Percentiles rank a stretch among this genome's conserved stretches.
Evolutionary conservation across 2,113 vertebrate genomes (phyloP).

Genomic region (Felis chaus): DNA sequence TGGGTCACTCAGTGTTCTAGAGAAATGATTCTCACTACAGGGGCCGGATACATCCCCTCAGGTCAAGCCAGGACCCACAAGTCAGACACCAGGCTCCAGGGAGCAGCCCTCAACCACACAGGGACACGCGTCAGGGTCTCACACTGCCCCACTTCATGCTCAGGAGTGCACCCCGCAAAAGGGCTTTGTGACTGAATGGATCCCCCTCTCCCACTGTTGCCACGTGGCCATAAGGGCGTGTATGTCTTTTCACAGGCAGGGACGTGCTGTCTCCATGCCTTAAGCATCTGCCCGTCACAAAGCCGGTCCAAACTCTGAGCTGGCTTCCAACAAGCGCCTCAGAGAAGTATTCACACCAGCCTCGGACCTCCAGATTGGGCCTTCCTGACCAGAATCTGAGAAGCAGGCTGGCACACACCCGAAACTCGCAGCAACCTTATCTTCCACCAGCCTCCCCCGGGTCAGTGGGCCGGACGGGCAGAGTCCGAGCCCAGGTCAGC

Average conservation of each 20-base stretch:
- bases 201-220: neutral
- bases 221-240: rapidly evolving
- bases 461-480: neutral
- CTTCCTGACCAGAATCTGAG: neutral
- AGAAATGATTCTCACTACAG: neutral
- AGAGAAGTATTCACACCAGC: neutral
- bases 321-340: neutral
- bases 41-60: neutral
- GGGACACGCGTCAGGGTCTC: neutral
- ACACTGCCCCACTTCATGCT: neutral
- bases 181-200: neutral
- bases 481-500: neutral
- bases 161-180: neutral
- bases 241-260: neutral
- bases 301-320: neutral
- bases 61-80: neutral
- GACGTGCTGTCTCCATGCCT: neutral
- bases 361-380: neutral
- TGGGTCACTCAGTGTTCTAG: neutral
- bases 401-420: neutral
- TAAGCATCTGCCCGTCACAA: neutral
- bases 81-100: neutral
- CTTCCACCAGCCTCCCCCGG: neutral
- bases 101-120: neutral
- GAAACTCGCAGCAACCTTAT: neutral